Conservation (phyloP, 2,797 vertebrate species). For the Manis pentadactyla region DNA sequence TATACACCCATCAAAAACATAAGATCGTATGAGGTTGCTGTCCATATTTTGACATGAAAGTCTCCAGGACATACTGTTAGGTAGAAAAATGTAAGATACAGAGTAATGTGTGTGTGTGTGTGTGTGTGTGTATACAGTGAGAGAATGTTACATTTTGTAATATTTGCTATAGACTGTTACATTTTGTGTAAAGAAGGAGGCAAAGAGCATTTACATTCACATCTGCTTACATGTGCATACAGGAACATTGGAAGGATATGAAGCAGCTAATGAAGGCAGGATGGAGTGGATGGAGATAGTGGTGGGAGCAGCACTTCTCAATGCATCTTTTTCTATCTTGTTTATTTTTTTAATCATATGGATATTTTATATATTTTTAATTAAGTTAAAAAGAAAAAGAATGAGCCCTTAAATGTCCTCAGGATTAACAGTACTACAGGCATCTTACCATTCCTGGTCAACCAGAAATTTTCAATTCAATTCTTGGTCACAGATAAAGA, state of each 20-base stretch:
- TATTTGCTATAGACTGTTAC: not conserved
- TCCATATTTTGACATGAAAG: not conserved
- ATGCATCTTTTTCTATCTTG: not conserved
- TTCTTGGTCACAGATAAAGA: slow-evolving; percentile 6
- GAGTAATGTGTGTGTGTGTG: not conserved
- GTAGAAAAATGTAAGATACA: slow-evolving; percentile 23
- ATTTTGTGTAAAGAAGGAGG: not conserved
- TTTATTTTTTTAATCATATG: not conserved
- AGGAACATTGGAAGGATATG: not conserved
- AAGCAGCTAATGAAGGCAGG: not conserved
- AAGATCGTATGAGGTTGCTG: too few species aligned
- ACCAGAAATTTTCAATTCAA: slow-evolving; percentile 3
- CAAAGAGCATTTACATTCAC: not conserved
- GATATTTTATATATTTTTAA: not conserved
- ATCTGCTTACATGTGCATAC: not conserved
- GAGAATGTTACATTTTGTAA: too few species aligned
- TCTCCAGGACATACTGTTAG: not conserved
- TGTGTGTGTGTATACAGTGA: not conserved
- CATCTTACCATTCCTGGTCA: not conserved
- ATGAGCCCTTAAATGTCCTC: not conserved
- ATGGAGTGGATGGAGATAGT: not conserved
- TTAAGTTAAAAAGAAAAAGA: slow-evolving; percentile 26
- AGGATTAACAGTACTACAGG: not conserved
- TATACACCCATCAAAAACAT: not conserved
- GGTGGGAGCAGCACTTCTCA: not conserved